phyloP scores from a whole-genome alignment of 2,888 invertebrate genomes.

The Cryptus viduatorius region DNA sequence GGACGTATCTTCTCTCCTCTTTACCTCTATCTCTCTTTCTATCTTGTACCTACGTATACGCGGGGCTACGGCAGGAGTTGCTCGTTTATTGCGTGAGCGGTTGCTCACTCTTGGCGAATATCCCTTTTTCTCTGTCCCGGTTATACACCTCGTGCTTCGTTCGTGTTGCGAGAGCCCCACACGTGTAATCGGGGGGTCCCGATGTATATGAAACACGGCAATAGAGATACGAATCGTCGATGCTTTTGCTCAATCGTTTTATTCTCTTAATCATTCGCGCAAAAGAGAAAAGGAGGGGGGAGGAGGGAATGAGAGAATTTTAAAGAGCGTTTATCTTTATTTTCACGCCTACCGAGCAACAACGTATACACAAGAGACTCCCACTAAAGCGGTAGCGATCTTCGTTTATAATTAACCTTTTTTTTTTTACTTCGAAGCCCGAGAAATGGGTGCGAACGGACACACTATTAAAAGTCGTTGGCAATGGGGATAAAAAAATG shows the following conservation, averaged over 20 bases:
- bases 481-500: constrained; percentile 30
- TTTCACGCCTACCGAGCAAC: constrained; percentile 69
- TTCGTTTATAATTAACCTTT: not conserved
- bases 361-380: constrained; percentile 5
- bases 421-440: constrained; percentile 53
- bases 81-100: constrained; percentile 51
- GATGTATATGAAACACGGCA: constrained; percentile 43
- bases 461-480: constrained; percentile 38
- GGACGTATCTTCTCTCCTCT: constrained; percentile 50
- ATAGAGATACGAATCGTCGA: constrained; percentile 71
- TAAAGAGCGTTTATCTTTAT: constrained; percentile 60
- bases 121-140: not conserved
- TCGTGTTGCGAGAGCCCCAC: constrained; percentile 36
- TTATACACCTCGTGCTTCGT: not conserved
- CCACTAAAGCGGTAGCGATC: constrained; percentile 10
- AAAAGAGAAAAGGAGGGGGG: not conserved
- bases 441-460: constrained; percentile 1
- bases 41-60: constrained; percentile 23
- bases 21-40: constrained; percentile 29
- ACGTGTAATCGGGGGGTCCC: constrained; percentile 41
- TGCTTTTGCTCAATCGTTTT: constrained; percentile 66
- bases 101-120: constrained; percentile 6
- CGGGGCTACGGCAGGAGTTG: constrained; percentile 20
- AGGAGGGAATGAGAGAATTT: constrained; percentile 5
- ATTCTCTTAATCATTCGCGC: constrained; percentile 67